Evolutionary conservation across 2,113 vertebrate species (phyloP), one percentile per base, ranked within the genome.

Genomic region (Isichthys henryi): DNA sequence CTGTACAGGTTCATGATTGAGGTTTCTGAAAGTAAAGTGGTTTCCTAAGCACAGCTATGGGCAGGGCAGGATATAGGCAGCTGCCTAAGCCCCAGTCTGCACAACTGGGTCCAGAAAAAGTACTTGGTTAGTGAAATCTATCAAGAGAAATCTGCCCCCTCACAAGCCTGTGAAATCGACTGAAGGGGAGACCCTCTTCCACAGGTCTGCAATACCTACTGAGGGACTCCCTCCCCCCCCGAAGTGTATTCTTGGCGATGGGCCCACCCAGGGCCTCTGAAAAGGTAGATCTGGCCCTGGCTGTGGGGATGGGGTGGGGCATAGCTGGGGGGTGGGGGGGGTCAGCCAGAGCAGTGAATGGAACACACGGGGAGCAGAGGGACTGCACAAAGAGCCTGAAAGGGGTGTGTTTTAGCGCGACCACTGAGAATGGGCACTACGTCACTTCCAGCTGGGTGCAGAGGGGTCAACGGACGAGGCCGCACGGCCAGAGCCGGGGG

Each of bases 401-500:
- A 97, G 97, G 96, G 95, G 97, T 95, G 93, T 97, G 97, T 99
- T 84, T 97, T 96, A 96, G 95, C 91, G 94, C 46, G 95, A 92
- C 90, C 62, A 93, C 94, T 95, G 96, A 99, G 97, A 99, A 99
- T 97, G 94, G 96, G 52, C 89, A 92, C 92, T 94, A 98, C 97
- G 97, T 95, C 95, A 95, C 96, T 94, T 97, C 97, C 97, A 96
- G 97, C 97, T 95, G 97, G 94, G 97, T 95, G 96, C 96, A 91
- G 91, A 95, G 94, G 96, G 95, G 96, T 95, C 96, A 97, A 97
- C 97, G 96, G 96, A 96, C 97, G 95, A 95, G 95, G 94, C 93
- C 94, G 94, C 98, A 95, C 97, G 96, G 98, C 97, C 92, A 97
- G 98, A 96, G 94, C 96, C 96, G 96, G 96, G 96, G 98, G 98